Conservation (phyloP, 2,113 vertebrate species). For the Lophius piscatorius region DNA sequence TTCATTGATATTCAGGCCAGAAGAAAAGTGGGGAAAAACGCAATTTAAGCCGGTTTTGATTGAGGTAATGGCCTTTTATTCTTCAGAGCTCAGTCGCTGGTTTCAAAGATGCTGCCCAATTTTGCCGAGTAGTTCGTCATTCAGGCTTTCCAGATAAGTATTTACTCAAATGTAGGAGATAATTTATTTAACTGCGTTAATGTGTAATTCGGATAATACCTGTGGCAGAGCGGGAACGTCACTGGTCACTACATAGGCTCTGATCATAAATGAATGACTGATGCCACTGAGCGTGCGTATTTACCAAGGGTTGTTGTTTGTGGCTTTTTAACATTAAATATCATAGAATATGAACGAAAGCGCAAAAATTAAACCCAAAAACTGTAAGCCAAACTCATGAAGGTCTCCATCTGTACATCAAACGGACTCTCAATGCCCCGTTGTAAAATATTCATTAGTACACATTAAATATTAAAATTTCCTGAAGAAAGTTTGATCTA, state of each 20-base stretch:
- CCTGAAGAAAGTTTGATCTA: not conserved
- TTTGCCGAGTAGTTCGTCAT: slow-evolving; percentile 52
- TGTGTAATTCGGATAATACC: too few species aligned
- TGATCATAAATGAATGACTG: not conserved
- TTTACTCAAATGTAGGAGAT: too few species aligned
- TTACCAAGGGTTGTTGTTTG: too few species aligned
- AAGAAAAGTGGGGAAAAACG: slow-evolving; percentile 24
- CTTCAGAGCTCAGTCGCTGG: slow-evolving; percentile 43
- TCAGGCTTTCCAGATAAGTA: not conserved
- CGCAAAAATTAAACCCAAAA: not conserved
- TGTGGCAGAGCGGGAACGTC: not conserved
- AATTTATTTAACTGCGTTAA: too few species aligned
- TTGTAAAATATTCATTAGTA: slow-evolving; percentile 5
- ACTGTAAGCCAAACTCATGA: not conserved
- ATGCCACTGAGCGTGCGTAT: not conserved
- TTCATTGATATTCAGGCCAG: slow-evolving; percentile 26
- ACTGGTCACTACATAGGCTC: not conserved
- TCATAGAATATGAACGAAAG: not conserved
- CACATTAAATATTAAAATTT: slow-evolving; percentile 6
- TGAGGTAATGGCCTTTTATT: slow-evolving; percentile 55
- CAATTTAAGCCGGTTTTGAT: slow-evolving; percentile 66
- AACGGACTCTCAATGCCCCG: too few species aligned
- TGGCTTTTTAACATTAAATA: too few species aligned
- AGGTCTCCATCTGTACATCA: not conserved
- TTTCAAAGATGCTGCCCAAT: slow-evolving; percentile 42